These are phyloP conservation scores for Drosophila lacteicornis DNA, from an alignment of 1,140 invertebrate genomes.

Conservation along the genomic window DNA sequence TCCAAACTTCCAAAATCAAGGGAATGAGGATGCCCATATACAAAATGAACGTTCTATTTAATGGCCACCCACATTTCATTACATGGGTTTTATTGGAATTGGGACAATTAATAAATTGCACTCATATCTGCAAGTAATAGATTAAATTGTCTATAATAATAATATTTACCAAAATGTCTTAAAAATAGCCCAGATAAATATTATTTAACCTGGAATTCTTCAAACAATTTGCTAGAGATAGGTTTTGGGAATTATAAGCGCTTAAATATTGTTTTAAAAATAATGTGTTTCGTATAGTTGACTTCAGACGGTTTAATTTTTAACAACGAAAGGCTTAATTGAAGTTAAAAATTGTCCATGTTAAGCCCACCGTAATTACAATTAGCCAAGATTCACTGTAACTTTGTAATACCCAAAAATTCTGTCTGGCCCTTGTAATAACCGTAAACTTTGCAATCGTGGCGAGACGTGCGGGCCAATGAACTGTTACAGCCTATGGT, in stretches of 20 bases:
- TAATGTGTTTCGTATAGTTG: no score
- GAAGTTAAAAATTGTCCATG: background rate
- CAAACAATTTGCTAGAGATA: no score
- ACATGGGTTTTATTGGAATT: background rate
- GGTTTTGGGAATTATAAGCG: background rate
- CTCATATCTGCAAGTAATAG: background rate
- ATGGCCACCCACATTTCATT: constrained; percentile 5
- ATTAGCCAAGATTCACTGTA: constrained; percentile 3
- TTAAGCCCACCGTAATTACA: background rate
- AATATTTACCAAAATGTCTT: no score
- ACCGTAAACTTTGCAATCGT: constrained; percentile 43
- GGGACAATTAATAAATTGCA: constrained; percentile 3
- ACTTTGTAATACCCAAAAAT: constrained; percentile 17
- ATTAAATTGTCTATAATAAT: no score
- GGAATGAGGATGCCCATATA: background rate
- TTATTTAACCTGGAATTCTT: no score
- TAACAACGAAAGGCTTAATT: background rate
- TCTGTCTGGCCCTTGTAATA: constrained; percentile 39
- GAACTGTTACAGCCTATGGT: constrained; percentile 38
- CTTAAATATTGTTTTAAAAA: background rate
- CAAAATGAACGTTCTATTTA: constrained; percentile 32
- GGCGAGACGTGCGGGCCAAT: constrained; percentile 55
- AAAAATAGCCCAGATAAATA: no score
- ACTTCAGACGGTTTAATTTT: background rate
- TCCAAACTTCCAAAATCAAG: background rate